Evolutionary conservation across 30 jellyfish, hydroid and myxozoan species (phyloP).

Genomic region (Morbakka virulenta): DNA sequence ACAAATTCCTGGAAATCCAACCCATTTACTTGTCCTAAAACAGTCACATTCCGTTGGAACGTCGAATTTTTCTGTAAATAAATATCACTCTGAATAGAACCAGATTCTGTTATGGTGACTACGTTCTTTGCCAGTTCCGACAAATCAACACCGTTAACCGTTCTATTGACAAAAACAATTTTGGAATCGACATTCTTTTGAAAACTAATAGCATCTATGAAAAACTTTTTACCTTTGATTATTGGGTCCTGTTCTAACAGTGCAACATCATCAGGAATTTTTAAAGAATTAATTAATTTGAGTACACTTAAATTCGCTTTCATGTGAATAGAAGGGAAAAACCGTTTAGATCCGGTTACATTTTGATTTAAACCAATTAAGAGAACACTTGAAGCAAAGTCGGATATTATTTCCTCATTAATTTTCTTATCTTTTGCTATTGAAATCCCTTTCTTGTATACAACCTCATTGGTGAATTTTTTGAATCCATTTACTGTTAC

Average conservation of each 20-base stretch:
- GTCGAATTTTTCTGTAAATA: conserved; percentile 43
- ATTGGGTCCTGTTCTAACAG: conserved; percentile 54
- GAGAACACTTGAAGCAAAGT: conserved; percentile 50
- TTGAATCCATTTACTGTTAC: not conserved
- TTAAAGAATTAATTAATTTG: conserved; percentile 46
- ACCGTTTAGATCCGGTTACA: conserved; percentile 23
- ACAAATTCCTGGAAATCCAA: conserved; percentile 60
- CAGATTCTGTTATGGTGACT: conserved; percentile 42
- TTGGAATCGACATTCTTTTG: conserved; percentile 28
- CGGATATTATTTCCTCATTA: conserved; percentile 53
- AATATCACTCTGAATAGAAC: conserved; percentile 54
- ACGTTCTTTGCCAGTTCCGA: conserved; percentile 63
- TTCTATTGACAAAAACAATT: conserved; percentile 24
- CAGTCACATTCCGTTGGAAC: conserved; percentile 48
- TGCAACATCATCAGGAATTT: conserved; percentile 72
- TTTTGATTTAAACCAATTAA: conserved; percentile 43
- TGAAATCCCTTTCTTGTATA: not conserved
- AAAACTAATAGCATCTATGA: conserved; percentile 20
- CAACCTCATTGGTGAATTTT: conserved; percentile 21
- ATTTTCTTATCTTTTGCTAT: conserved; percentile 14
- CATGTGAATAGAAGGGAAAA: not conserved
- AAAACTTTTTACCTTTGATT: conserved; percentile 60
- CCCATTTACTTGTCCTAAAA: conserved; percentile 69
- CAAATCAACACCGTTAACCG: conserved; percentile 72
- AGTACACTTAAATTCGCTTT: conserved; percentile 8